Evolutionary conservation across 1,140 invertebrate genomes (phyloP).

Genomic region (Megathymus violae): DNA sequence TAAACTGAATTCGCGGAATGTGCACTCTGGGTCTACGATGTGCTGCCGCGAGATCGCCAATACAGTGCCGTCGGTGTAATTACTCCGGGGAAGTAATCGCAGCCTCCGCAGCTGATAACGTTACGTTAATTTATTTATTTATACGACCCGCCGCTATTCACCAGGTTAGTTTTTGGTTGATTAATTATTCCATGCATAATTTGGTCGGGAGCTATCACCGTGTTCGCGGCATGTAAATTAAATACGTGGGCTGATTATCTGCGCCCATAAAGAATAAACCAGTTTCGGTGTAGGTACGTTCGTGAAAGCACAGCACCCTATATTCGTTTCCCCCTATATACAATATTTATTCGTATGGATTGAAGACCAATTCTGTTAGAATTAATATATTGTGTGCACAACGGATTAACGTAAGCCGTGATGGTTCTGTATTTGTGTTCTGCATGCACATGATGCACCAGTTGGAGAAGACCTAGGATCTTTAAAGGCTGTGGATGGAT

Average conservation of each 20-base stretch:
- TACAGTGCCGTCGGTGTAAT: background rate
- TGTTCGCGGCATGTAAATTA: slow-evolving; percentile 25
- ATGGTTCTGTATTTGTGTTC: too few relatives aligned
- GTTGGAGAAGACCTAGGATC: too few relatives aligned
- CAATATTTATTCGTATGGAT: background rate
- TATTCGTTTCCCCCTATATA: slow-evolving; percentile 3
- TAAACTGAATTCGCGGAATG: background rate
- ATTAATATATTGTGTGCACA: background rate
- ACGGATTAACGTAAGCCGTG: too few relatives aligned
- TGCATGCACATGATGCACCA: too few relatives aligned
- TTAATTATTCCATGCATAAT: slow-evolving; percentile 37
- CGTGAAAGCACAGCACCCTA: slow-evolving; percentile 15
- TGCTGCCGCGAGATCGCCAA: too few relatives aligned
- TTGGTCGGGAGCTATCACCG: slow-evolving; percentile 2
- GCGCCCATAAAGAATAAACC: slow-evolving; percentile 8
- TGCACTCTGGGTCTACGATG: too few relatives aligned
- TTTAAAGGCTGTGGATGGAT: too few relatives aligned
- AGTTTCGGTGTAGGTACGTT: slow-evolving; percentile 1
- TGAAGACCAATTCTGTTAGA: background rate
- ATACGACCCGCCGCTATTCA: slow-evolving; percentile 10
- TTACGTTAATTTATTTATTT: slow-evolving; percentile 26
- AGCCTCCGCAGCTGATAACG: background rate
- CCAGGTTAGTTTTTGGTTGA: slow-evolving; percentile 29
- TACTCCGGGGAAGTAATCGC: background rate
- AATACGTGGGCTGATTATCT: slow-evolving; percentile 28